Conservation (phyloP, 1,140 invertebrate species). For the Drosophila tani region DNA sequence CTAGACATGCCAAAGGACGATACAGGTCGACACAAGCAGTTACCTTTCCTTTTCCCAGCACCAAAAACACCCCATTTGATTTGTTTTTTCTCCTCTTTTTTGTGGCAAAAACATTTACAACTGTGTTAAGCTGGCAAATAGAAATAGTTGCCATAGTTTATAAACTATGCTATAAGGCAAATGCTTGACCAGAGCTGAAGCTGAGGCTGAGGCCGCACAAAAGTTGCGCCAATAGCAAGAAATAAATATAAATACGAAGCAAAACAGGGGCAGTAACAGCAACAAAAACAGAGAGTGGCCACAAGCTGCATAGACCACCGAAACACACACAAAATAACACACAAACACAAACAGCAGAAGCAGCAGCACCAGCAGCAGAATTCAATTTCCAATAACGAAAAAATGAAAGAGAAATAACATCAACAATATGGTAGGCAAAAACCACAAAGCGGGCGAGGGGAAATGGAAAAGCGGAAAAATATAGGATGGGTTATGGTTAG, state of each 20-base stretch:
- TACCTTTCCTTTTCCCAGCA: conserved; percentile 12
- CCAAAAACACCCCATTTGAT: conserved; percentile 9
- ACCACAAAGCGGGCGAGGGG: conserved; percentile 45
- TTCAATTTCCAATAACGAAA: conserved; percentile 74
- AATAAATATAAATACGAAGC: conserved; percentile 35
- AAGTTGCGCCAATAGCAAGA: conserved; percentile 57
- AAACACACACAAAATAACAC: conserved; percentile 17
- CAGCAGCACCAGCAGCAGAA: conserved; percentile 28
- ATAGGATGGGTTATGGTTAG: not conserved
- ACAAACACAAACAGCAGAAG: conserved; percentile 21
- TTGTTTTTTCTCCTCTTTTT: conserved; percentile 23
- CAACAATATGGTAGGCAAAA: conserved; percentile 57
- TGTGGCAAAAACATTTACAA: conserved; percentile 44
- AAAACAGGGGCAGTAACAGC: conserved; percentile 8
- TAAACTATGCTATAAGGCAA: conserved; percentile 64
- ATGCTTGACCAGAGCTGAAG: conserved; percentile 37
- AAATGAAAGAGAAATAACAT: conserved; percentile 43
- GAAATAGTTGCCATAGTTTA: conserved; percentile 69
- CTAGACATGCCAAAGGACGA: conserved; percentile 58
- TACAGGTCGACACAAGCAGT: conserved; percentile 33
- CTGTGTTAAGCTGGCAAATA: conserved; percentile 63
- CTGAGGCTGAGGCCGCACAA: conserved; percentile 42
- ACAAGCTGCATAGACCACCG: conserved; percentile 50
- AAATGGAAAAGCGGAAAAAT: conserved; percentile 25
- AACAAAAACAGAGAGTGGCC: conserved; percentile 22